Evolutionary conservation across 1,140 invertebrate genomes (phyloP).

Genomic region (Drosophila repleta): DNA sequence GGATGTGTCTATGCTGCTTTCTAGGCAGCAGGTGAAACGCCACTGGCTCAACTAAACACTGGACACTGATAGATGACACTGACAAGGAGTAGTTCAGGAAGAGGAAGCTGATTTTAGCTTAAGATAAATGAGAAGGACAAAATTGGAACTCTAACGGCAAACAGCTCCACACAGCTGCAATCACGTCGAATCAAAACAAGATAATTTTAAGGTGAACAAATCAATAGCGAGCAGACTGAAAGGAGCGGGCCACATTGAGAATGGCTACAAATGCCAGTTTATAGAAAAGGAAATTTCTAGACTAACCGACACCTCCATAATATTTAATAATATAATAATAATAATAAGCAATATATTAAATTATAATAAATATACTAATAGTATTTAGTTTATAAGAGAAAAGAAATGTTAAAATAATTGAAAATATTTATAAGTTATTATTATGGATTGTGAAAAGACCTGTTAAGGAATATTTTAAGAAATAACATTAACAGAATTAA

Average conservation of each 20-base stretch:
- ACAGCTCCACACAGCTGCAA: conserved; percentile 39
- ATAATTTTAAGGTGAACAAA: conserved; percentile 8
- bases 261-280: no score
- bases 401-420: no score
- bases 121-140: not conserved
- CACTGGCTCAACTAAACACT: conserved; percentile 23
- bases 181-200: conserved; percentile 19
- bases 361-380: no score
- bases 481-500: no score
- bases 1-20: conserved; percentile 1
- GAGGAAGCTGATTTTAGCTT: conserved; percentile 18
- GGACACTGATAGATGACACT: conserved; percentile 54
- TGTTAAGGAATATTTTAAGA: no score
- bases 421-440: no score
- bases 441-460: no score
- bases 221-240: conserved; percentile 10
- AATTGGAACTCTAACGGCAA: conserved; percentile 7
- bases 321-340: no score
- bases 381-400: no score
- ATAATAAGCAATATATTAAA: no score
- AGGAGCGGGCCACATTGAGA: not conserved
- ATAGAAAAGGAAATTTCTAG: no score
- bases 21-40: conserved; percentile 39
- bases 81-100: conserved; percentile 32
- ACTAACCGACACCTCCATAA: no score